phyloP scores from a whole-genome alignment of 2,888 invertebrate species.

The Eutolmus rufibarbis region DNA sequence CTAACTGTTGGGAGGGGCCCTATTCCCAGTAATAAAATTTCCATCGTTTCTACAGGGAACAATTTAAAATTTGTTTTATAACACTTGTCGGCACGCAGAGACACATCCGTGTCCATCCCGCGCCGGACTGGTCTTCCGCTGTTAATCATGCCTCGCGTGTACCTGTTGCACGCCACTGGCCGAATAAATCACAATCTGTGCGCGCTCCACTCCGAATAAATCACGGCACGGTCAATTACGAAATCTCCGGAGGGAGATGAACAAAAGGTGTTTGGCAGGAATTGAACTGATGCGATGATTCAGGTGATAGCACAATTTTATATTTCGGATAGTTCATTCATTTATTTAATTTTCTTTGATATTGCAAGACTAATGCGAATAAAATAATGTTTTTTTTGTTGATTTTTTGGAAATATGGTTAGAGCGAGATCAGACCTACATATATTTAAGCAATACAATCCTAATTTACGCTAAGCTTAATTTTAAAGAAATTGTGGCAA shows the following conservation, averaged over 20 bases:
- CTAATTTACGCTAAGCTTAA: no score
- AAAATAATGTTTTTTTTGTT: no score
- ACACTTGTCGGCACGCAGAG: constrained; percentile 4
- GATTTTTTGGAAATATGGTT: no score
- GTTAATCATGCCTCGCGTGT: constrained; percentile 4
- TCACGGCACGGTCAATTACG: constrained; percentile 9
- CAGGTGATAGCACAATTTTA: neutral
- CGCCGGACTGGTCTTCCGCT: neutral
- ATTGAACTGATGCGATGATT: neutral
- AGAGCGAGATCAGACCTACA: no score
- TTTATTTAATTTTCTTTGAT: no score
- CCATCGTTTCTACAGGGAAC: neutral
- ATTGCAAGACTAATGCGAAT: no score
- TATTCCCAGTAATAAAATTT: neutral
- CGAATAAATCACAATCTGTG: constrained; percentile 17
- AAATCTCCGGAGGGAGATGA: neutral
- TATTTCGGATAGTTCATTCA: no score
- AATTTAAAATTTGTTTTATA: constrained; percentile 14
- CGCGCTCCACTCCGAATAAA: neutral
- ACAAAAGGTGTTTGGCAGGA: neutral
- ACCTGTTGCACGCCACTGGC: neutral
- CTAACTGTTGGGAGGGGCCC: neutral
- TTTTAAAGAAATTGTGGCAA: no score
- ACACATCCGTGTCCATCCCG: neutral
- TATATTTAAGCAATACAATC: no score